A percentile compares a stretch with the other conserved stretches of the same genome.
These are phyloP conservation scores for Prinia subflava DNA, from an alignment of 2,113 vertebrate genomes.

Conservation along the genomic window DNA sequence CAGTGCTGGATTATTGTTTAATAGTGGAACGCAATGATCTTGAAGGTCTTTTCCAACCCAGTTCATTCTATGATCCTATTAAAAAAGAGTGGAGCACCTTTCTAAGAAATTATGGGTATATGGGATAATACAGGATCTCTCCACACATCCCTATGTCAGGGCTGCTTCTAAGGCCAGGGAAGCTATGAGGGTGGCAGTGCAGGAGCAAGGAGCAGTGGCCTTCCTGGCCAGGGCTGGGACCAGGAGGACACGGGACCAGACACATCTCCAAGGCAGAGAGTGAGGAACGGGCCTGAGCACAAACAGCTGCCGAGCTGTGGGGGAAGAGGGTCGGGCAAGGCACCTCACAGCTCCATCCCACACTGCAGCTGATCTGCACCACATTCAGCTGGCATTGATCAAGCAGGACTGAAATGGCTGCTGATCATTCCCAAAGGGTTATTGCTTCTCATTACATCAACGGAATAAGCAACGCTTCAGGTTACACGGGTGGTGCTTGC, in stretches of 20 bases:
- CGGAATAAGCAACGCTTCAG: background rate
- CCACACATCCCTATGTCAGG: background rate
- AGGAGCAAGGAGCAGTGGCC: background rate
- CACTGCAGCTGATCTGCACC: background rate
- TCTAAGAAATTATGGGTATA: background rate
- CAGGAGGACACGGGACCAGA: rapidly evolving
- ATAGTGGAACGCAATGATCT: background rate
- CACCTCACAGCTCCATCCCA: background rate
- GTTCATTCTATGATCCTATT: background rate
- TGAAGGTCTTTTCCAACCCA: background rate
- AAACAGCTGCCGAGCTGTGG: background rate
- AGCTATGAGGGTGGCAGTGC: rapidly evolving
- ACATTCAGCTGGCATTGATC: background rate
- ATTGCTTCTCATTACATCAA: background rate
- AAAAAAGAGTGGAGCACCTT: background rate
- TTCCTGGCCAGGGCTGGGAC: background rate
- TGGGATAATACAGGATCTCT: rapidly evolving
- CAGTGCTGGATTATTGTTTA: background rate
- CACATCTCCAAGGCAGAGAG: background rate
- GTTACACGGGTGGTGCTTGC: background rate
- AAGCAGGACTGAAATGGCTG: slow-evolving; percentile 15
- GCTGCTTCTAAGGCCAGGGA: background rate
- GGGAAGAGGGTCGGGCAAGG: background rate
- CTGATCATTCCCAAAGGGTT: background rate
- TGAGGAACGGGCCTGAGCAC: background rate